Conservation (phyloP, 2,888 invertebrate genomes). For the Yponomeuta sedellus region DNA sequence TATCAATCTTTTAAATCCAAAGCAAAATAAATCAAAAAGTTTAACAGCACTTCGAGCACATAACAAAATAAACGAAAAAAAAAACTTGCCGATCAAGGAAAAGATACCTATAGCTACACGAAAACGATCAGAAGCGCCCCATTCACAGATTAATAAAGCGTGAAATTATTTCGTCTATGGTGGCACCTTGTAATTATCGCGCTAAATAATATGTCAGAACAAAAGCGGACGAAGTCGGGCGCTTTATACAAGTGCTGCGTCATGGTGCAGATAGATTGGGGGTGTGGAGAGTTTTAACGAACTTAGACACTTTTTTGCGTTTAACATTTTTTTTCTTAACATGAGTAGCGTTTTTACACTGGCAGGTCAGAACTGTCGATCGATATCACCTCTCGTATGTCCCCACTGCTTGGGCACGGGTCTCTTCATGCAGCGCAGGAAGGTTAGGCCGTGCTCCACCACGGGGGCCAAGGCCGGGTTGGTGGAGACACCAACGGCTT, state of each 20-base stretch:
- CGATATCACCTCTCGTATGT: no score
- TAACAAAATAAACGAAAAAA: not conserved
- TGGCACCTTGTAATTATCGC: conserved; percentile 51
- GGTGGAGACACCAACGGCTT: no score
- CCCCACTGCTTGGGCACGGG: no score
- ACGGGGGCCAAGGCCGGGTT: no score
- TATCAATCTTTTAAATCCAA: no score
- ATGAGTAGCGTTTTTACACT: no score
- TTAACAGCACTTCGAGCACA: not conserved
- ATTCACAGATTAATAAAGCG: conserved; percentile 26
- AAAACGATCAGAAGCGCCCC: not conserved
- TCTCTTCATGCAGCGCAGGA: no score
- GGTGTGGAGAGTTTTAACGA: not conserved
- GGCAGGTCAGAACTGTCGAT: no score
- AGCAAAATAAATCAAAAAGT: not conserved
- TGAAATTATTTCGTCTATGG: conserved; percentile 57
- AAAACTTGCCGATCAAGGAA: not conserved
- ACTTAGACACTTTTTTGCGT: not conserved
- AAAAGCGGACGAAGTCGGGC: conserved; percentile 24
- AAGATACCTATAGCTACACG: not conserved
- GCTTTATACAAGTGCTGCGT: conserved; percentile 24
- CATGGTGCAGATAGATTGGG: not conserved
- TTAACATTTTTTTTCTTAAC: not conserved
- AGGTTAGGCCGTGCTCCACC: no score
- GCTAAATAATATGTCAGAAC: conserved; percentile 44